Conservation (phyloP, 1,140 invertebrate species). For the Scylla paramamosain region DNA sequence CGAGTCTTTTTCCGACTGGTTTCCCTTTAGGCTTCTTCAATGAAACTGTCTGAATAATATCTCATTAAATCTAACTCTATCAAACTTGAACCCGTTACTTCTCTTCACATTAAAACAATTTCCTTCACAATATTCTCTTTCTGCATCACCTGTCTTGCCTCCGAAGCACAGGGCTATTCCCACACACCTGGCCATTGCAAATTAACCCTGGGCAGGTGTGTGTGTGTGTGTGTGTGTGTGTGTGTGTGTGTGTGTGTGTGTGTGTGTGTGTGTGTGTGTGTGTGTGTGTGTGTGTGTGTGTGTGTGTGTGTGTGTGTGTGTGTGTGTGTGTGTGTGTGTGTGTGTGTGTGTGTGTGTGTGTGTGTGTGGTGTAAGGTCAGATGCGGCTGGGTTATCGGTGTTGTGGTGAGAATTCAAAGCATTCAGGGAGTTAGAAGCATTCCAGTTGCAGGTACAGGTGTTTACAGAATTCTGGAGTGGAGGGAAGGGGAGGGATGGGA, state of each 20-base stretch:
- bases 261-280: slow-evolving; percentile 20
- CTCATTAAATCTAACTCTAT: too few species aligned
- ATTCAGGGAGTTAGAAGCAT: background rate
- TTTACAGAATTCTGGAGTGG: background rate
- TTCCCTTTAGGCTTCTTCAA: too few species aligned
- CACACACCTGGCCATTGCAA: background rate
- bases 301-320: background rate
- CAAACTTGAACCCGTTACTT: too few species aligned
- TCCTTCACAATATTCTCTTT: too few species aligned
- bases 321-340: background rate
- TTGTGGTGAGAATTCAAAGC: background rate
- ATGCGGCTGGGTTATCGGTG: background rate
- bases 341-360: slow-evolving; percentile 3
- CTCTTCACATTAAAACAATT: too few species aligned
- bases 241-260: slow-evolving; percentile 20
- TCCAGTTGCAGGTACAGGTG: background rate
- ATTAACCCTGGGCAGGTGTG: background rate
- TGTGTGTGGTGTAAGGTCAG: background rate
- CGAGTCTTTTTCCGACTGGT: too few species aligned
- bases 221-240: background rate
- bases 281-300: slow-evolving; percentile 20
- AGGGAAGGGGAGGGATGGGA: too few species aligned
- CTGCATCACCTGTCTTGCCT: too few species aligned
- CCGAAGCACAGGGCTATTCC: too few species aligned
- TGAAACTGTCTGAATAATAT: too few species aligned